Base-by-base conservation (phyloP, 2,888 invertebrate genomes). In the Drosophila phalerata region DNA sequence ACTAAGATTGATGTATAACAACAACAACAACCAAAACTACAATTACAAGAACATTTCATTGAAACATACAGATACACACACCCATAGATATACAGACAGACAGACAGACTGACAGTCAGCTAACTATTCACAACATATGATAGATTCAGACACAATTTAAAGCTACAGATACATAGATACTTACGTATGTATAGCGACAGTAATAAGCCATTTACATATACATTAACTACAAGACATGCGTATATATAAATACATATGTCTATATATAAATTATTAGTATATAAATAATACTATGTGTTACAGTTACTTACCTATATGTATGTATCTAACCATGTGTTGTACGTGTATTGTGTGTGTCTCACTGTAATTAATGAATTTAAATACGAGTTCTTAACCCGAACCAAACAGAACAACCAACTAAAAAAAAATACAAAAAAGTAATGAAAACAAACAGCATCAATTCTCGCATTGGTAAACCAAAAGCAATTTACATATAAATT, bases 281-380 rank as follows among this genome's bases (percentile, higher is more conserved):
- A 52, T 32, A 13, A 30, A 47, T 28, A 52, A 17, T 22, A 58
- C 60, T 53, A 73, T 64, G 64, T 68, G 42, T 57, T 55, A 62
- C 51, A 63, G 56, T 56, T 58, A 73, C 43, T 55, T 72, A 49
- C 52, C 17, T 56, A 45, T 58, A 63, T 63, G 52, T 64, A 52
- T 51, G 45, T 71, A 71, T 61, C 34, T 57, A 62, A 45, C 34
- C 58, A 53, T 55, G 67, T 55, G 64, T 73, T 80, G 74, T 80
- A 80, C 48, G 71, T 73, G 77, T 78, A 84, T 69, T 69, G 49
- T 79, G 64, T 71, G 79, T 76, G 73, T 85, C 73, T 85, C 73
- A 67, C 34, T 69, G 80, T 82, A 81, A 79, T 79, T 70, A 49
- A 80, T 53, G 67, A 83, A 86, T 65, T 77, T 78, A 69, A 70